A percentile compares a stretch with the other conserved stretches of the same genome.
Evolutionary conservation across 2,113 vertebrate genomes (phyloP).

Genomic region (Larimichthys crocea): DNA sequence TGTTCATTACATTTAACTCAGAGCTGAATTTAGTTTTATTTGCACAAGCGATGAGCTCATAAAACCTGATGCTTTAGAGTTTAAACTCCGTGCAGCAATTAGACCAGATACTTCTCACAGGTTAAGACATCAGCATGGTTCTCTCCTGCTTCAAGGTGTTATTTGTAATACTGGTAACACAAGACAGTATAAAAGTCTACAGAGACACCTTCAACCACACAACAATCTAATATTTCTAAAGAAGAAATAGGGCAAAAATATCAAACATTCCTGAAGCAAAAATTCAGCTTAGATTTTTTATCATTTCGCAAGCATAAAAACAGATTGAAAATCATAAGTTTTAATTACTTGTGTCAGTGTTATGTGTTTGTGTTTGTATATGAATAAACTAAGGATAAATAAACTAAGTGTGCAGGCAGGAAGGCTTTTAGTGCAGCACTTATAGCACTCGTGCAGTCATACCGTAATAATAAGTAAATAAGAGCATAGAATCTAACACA

Average conservation of each 20-base stretch:
- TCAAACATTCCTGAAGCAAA: not conserved
- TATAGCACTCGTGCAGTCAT: not conserved
- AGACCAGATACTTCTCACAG: not conserved
- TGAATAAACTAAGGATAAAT: not conserved
- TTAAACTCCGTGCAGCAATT: not conserved
- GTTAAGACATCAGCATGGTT: not conserved
- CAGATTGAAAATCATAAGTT: not conserved
- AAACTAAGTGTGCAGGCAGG: not conserved
- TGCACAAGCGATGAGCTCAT: not conserved
- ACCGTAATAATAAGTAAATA: not conserved
- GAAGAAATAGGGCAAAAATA: not conserved
- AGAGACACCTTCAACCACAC: not conserved
- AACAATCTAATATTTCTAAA: not conserved
- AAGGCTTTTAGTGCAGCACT: not conserved
- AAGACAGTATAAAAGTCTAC: not conserved
- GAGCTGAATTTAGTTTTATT: conserved; percentile 1
- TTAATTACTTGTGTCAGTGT: too few species aligned
- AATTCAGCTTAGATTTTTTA: not conserved
- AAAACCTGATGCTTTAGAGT: not conserved
- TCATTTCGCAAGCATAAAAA: not conserved
- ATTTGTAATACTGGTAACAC: not conserved
- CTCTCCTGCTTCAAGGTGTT: not conserved
- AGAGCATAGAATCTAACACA: not conserved
- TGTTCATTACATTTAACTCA: not conserved
- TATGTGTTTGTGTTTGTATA: not conserved